Evolutionary conservation across 1,140 invertebrate species (phyloP).

Genomic region (Dreissena polymorpha): DNA sequence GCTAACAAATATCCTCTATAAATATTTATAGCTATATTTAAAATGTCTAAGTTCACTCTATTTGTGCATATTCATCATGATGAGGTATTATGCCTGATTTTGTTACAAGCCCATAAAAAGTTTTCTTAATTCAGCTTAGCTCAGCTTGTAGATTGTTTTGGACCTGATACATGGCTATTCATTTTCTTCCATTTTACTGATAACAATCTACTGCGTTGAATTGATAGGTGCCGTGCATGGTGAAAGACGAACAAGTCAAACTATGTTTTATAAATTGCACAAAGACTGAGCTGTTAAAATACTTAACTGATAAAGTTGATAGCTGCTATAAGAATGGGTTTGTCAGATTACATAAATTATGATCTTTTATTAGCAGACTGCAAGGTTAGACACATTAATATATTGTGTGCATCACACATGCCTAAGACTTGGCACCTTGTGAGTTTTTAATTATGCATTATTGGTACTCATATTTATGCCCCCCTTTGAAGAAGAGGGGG

Average conservation of each 20-base stretch:
- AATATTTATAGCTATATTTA: too few species aligned
- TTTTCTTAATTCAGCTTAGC: neutral
- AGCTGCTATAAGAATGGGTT: slow-evolving; percentile 16
- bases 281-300: slow-evolving; percentile 33
- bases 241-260: slow-evolving; percentile 28
- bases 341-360: slow-evolving; percentile 39
- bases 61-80: too few species aligned
- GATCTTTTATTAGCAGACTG: slow-evolving; percentile 25
- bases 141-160: neutral
- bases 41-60: too few species aligned
- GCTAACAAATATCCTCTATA: too few species aligned
- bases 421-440: too few species aligned
- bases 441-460: too few species aligned
- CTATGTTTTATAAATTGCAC: slow-evolving; percentile 33
- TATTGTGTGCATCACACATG: slow-evolving; percentile 14
- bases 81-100: neutral
- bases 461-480: too few species aligned
- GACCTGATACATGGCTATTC: neutral
- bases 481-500: too few species aligned
- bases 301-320: slow-evolving; percentile 26
- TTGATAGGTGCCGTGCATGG: slow-evolving; percentile 24
- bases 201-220: neutral
- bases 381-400: slow-evolving; percentile 38
- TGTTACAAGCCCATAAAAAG: neutral
- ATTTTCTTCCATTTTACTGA: too few species aligned